Percentiles rank a stretch among this genome's conserved stretches.
Evolutionary conservation across 2,113 vertebrate species (phyloP).

Genomic region (Rhombomys opimus): DNA sequence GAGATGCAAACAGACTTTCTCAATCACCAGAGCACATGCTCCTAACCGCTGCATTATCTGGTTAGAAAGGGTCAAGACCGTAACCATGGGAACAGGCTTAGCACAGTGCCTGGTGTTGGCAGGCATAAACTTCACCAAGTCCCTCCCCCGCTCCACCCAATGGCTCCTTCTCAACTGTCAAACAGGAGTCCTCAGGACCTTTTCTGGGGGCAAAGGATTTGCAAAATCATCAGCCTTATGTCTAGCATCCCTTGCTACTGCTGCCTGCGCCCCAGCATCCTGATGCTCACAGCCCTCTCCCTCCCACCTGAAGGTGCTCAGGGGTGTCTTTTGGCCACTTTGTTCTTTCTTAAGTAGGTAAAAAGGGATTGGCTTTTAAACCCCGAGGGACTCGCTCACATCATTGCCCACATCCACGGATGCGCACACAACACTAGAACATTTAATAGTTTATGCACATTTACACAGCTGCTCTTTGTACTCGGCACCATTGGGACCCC

Average conservation of each 20-base stretch:
- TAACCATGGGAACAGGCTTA: background rate
- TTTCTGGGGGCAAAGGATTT: background rate
- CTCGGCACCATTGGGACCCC: background rate
- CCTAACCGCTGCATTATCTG: background rate
- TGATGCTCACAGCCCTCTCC: background rate
- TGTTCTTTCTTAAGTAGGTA: slow-evolving; percentile 46
- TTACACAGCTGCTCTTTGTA: slow-evolving; percentile 1
- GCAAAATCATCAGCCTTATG: background rate
- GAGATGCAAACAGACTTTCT: background rate
- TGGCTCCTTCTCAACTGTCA: background rate
- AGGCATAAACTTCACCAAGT: background rate
- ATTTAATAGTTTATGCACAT: slow-evolving; percentile 28
- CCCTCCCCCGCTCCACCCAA: background rate
- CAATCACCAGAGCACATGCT: background rate
- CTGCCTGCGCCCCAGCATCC: background rate
- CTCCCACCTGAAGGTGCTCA: background rate
- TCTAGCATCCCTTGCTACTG: fast-evolving
- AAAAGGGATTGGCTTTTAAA: slow-evolving; percentile 56
- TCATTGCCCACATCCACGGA: background rate
- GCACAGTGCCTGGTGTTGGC: background rate
- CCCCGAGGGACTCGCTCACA: slow-evolving; percentile 9
- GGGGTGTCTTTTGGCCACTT: slow-evolving; percentile 31
- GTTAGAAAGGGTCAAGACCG: background rate
- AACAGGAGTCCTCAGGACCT: background rate
- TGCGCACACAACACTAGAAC: background rate